Evolutionary conservation across 2,113 vertebrate species (phyloP).

Genomic region (Brachypodius melanocephalos): DNA sequence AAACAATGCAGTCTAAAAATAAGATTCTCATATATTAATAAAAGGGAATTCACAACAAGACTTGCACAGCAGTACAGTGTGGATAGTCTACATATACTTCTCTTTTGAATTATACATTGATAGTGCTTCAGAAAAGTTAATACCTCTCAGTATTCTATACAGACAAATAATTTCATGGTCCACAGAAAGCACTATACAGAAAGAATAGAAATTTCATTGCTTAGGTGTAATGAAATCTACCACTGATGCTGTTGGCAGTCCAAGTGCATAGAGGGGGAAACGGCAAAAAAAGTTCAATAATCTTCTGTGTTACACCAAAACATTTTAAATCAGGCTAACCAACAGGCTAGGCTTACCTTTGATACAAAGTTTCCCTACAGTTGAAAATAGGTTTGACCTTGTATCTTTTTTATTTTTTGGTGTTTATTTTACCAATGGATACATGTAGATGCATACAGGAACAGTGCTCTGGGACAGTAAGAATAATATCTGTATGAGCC

Average conservation of each 20-base stretch:
- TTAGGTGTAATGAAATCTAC: slow-evolving; percentile 20
- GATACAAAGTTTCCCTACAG: neutral
- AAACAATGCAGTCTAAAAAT: neutral
- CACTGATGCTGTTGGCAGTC: neutral
- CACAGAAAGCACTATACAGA: neutral
- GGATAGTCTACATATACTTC: neutral
- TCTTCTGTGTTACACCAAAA: neutral
- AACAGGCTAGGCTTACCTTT: neutral
- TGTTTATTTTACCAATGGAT: neutral
- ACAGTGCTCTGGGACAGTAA: neutral
- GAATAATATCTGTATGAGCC: neutral
- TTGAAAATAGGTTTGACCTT: neutral
- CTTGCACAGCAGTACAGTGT: neutral
- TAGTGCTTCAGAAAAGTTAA: neutral
- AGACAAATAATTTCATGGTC: slow-evolving; percentile 23
- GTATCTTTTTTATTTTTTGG: neutral
- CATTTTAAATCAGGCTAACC: neutral
- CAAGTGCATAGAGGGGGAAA: neutral
- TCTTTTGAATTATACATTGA: slow-evolving; percentile 6
- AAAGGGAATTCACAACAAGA: neutral
- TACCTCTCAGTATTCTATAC: neutral
- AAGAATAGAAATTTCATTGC: slow-evolving; percentile 32
- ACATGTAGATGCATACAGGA: neutral
- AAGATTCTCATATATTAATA: neutral
- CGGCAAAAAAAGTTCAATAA: neutral